Percentiles rank a stretch among this genome's conserved stretches.
phyloP scores from a whole-genome alignment of 2,888 invertebrate genomes.

The Sclerodermus sp. region DNA sequence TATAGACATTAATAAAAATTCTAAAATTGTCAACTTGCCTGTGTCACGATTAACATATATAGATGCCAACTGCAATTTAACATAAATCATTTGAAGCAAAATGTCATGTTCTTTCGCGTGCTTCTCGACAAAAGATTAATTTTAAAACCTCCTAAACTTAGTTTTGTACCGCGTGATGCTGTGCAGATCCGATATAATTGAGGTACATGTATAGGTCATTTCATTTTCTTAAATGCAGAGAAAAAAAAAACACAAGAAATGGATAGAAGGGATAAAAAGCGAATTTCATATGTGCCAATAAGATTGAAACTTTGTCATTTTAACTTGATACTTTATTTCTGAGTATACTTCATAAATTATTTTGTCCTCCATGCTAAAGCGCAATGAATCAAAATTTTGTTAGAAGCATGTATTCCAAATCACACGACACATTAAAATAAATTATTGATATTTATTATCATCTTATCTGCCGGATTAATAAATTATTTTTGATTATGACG shows the following conservation, averaged over 20 bases:
- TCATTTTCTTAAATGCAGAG: no score
- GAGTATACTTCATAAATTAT: no score
- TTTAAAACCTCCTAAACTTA: no score
- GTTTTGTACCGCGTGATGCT: background rate
- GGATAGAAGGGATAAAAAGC: no score
- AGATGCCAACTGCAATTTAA: background rate
- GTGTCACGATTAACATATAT: background rate
- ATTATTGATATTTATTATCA: no score
- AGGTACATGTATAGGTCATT: background rate
- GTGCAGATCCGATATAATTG: background rate
- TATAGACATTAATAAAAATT: slow-evolving; percentile 12
- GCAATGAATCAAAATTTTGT: no score
- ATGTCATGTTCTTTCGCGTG: background rate
- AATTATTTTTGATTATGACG: no score
- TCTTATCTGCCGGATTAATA: no score
- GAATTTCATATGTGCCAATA: slow-evolving; percentile 24
- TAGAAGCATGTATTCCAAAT: no score
- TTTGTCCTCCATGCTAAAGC: no score
- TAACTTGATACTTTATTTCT: slow-evolving; percentile 15
- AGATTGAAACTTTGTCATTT: slow-evolving; percentile 10
- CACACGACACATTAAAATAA: no score
- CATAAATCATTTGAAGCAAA: background rate
- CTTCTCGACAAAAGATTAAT: background rate
- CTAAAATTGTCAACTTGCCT: slow-evolving; percentile 7
- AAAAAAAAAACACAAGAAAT: slow-evolving; percentile 18